These are phyloP conservation scores for Hiodon alosoides DNA, from an alignment of 2,113 vertebrate genomes.

Conservation along the genomic window DNA sequence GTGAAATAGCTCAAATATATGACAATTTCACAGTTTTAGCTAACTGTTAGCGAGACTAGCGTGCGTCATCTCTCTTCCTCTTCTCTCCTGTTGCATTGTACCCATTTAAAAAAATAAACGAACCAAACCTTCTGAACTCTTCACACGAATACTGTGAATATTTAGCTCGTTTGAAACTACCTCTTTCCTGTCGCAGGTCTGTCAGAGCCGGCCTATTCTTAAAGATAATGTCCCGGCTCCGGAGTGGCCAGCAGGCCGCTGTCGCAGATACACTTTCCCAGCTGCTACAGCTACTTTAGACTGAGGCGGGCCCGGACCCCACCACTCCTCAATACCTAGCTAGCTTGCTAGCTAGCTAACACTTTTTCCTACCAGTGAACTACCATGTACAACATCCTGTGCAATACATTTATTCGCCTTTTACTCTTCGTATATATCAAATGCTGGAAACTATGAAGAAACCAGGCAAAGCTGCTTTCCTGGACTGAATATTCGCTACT, in stretches of 20 bases:
- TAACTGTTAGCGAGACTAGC: slow-evolving; percentile 9
- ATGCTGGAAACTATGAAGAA: neutral
- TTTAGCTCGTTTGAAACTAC: neutral
- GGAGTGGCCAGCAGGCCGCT: slow-evolving; percentile 48
- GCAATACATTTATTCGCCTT: slow-evolving; percentile 33
- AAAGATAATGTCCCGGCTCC: slow-evolving; percentile 40
- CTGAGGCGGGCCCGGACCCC: slow-evolving; percentile 60
- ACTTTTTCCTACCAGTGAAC: slow-evolving; percentile 69
- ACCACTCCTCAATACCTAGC: slow-evolving; percentile 50
- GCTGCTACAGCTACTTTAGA: slow-evolving; percentile 50
- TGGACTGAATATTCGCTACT: slow-evolving; percentile 9
- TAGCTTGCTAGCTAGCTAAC: slow-evolving; percentile 3
- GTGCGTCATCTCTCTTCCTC: slow-evolving; percentile 19
- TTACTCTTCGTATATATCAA: neutral
- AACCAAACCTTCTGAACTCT: slow-evolving; percentile 7
- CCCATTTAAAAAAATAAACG: neutral
- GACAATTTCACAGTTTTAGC: slow-evolving; percentile 23
- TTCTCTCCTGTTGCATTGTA: slow-evolving; percentile 20
- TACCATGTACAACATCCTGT: slow-evolving; percentile 68
- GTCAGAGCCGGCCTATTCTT: slow-evolving; percentile 47
- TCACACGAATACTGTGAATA: neutral
- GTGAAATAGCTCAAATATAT: slow-evolving; percentile 11
- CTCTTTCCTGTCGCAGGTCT: neutral
- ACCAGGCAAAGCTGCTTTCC: neutral
- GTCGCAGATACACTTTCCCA: slow-evolving; percentile 44